A percentile compares a stretch with the other conserved stretches of the same genome.
These are phyloP conservation scores for Halyomorpha halys DNA, from an alignment of 1,140 invertebrate species.

Conservation along the genomic window DNA sequence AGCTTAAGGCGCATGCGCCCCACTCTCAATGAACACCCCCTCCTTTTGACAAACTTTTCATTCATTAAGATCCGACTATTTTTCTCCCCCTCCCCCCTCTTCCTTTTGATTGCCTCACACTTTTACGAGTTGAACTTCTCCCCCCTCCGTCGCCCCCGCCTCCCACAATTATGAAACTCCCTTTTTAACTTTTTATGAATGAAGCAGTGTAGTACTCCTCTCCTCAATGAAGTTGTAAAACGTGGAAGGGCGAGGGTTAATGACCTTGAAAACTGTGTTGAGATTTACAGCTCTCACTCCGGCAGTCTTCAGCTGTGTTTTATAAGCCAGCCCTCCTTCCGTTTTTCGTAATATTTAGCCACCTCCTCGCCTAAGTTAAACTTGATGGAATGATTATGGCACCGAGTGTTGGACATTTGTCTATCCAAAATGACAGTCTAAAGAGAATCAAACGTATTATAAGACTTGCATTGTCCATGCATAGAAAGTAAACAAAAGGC, in stretches of 20 bases:
- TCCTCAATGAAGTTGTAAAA: conserved; percentile 9
- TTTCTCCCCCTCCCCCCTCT: not conserved
- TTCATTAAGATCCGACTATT: conserved; percentile 19
- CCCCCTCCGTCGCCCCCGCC: not conserved
- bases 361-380: too few species aligned
- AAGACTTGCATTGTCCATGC: too few species aligned
- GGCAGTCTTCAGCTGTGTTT: not conserved
- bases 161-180: conserved; percentile 17
- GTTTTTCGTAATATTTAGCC: too few species aligned
- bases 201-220: not conserved
- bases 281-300: not conserved
- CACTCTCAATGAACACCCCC: conserved; percentile 15
- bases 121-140: conserved; percentile 13
- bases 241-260: not conserved
- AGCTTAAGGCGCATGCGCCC: not conserved
- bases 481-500: too few species aligned
- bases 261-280: not conserved
- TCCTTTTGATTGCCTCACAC: conserved; percentile 19
- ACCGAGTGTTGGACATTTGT: too few species aligned
- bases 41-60: conserved; percentile 21
- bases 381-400: too few species aligned
- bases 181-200: conserved; percentile 17
- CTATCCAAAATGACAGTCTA: too few species aligned
- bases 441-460: too few species aligned
- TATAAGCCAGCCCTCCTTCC: too few species aligned